A percentile compares a stretch with the other conserved stretches of the same genome.
phyloP scores from a whole-genome alignment of 2,797 vertebrate species.

The Salmo trutta region DNA sequence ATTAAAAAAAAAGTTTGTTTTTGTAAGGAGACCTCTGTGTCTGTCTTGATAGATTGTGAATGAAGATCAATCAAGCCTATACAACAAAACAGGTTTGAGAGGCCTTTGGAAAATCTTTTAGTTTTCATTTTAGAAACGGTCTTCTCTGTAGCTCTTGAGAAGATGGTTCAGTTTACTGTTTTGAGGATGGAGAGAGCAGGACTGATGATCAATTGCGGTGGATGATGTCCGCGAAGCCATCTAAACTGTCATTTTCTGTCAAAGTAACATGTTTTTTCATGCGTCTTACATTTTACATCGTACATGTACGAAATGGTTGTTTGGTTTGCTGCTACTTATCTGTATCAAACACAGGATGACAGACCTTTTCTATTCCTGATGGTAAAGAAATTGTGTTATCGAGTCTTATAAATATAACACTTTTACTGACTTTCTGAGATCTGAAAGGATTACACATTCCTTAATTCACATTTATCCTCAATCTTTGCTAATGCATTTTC shows the following conservation, averaged over 20 bases:
- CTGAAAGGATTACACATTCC: conserved; percentile 12
- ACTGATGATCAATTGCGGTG: not conserved
- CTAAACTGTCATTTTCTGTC: not conserved
- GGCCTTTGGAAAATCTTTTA: conserved; percentile 19
- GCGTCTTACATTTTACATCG: not conserved
- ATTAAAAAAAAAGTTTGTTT: not conserved
- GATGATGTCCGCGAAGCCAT: not conserved
- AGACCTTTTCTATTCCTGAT: not conserved
- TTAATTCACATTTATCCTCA: conserved; percentile 25
- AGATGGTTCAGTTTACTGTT: not conserved
- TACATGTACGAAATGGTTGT: not conserved
- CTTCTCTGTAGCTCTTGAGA: conserved; percentile 10
- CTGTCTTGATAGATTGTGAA: conserved; percentile 7
- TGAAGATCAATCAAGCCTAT: too few species aligned
- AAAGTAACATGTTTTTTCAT: not conserved
- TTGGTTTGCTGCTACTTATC: not conserved
- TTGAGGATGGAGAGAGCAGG: not conserved
- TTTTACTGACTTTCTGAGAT: conserved; percentile 14
- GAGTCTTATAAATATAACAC: not conserved
- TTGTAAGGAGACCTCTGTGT: not conserved
- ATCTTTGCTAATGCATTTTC: conserved; percentile 33
- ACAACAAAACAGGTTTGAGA: conserved; percentile 20
- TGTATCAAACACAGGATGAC: not conserved
- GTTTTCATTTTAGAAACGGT: conserved; percentile 16
- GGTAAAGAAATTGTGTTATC: not conserved